A percentile compares a stretch with the other conserved stretches of the same genome.
These are phyloP conservation scores for Spinus olivaceus DNA, from an alignment of 2,797 vertebrate genomes.

Conservation along the genomic window DNA sequence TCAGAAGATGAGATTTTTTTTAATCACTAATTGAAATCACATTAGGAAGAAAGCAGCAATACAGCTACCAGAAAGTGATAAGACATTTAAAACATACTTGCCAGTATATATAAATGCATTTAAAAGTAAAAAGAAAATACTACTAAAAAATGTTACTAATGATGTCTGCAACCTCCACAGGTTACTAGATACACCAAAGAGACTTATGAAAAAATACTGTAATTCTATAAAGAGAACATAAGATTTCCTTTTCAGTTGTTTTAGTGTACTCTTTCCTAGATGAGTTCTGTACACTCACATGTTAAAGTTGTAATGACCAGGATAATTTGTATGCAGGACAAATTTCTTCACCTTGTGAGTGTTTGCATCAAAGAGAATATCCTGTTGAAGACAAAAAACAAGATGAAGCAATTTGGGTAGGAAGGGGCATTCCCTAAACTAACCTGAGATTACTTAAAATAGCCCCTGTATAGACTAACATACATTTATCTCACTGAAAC, in stretches of 20 bases:
- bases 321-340: slow-evolving; percentile 97
- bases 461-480: neutral
- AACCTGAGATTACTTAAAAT: neutral
- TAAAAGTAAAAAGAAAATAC: neutral
- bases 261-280: neutral
- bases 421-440: neutral
- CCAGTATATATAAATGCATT: neutral
- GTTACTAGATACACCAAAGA: neutral
- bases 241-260: neutral
- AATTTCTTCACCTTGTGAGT: slow-evolving; percentile 98
- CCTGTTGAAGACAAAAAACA: slow-evolving; percentile 75
- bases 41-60: neutral
- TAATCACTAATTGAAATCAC: neutral
- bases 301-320: slow-evolving; percentile 99
- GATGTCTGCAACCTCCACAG: neutral
- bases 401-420: neutral
- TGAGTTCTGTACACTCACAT: slow-evolving; percentile 83
- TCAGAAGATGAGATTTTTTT: neutral
- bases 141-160: neutral
- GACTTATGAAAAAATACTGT: neutral
- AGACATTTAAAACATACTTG: neutral
- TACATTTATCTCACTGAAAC: neutral
- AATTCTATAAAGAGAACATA: neutral
- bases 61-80: neutral
- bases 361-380: slow-evolving; percentile 96